Evolutionary conservation across 1,140 invertebrate genomes (phyloP).

Genomic region (Zophobas atratus): DNA sequence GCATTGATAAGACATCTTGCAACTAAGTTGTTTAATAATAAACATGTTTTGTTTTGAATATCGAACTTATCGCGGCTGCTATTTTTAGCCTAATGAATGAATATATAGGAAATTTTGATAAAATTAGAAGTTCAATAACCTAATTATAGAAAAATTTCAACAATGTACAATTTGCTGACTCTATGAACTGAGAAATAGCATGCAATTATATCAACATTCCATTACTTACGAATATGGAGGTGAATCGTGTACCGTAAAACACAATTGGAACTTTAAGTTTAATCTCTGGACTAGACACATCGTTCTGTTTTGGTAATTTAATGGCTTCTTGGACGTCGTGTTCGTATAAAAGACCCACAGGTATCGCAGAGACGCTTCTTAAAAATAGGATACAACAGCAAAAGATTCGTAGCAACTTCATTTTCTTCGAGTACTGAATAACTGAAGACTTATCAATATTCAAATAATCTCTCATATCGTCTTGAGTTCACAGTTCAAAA

Average conservation of each 20-base stretch:
- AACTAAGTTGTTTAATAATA: conserved; percentile 33
- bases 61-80: conserved; percentile 12
- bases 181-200: not conserved
- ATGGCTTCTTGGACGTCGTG: conserved; percentile 53
- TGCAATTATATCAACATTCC: conserved; percentile 40
- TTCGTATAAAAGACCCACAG: conserved; percentile 56
- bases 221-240: conserved; percentile 65
- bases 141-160: conserved; percentile 11
- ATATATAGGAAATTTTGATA: conserved; percentile 8
- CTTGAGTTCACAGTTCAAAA: conserved; percentile 51
- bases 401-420: conserved; percentile 54
- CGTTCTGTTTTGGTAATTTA: conserved; percentile 67
- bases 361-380: conserved; percentile 49
- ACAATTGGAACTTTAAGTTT: conserved; percentile 67
- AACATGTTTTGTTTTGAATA: conserved; percentile 41
- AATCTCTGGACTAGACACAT: conserved; percentile 70
- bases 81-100: conserved; percentile 27
- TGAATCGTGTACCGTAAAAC: conserved; percentile 63
- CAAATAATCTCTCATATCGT: conserved; percentile 36
- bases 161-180: conserved; percentile 4
- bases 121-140: conserved; percentile 29
- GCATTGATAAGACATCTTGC: conserved; percentile 47
- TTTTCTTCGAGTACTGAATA: conserved; percentile 47
- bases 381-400: conserved; percentile 52
- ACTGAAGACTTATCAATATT: conserved; percentile 37